A percentile compares a stretch with the other conserved stretches of the same genome.
Evolutionary conservation across 2,888 invertebrate species (phyloP).

Genomic region (Eutolmus rufibarbis): DNA sequence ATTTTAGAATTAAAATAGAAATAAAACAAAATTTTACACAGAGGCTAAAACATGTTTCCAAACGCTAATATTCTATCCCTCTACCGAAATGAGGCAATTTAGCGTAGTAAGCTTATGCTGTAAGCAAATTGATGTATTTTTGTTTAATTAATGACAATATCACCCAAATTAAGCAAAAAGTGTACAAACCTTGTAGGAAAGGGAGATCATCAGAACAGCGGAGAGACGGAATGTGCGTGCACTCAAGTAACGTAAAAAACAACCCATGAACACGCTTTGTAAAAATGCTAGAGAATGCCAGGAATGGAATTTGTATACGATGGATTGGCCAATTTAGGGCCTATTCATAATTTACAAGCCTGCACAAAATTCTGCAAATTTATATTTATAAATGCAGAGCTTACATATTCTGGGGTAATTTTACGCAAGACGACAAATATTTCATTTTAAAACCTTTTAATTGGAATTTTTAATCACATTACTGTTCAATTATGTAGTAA

Average conservation of each 20-base stretch:
- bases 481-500: not conserved
- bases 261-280: not conserved
- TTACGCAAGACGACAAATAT: not conserved
- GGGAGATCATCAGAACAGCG: slow-evolving; percentile 41
- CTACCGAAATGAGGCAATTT: not conserved
- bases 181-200: slow-evolving; percentile 52
- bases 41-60: not conserved
- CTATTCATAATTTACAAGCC: not conserved
- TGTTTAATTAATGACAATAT: slow-evolving; percentile 3
- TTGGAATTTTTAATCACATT: not conserved
- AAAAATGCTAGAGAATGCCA: not conserved
- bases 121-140: not conserved
- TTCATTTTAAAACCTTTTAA: too few species aligned
- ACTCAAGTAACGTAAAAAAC: not conserved
- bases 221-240: slow-evolving; percentile 51
- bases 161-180: slow-evolving; percentile 49
- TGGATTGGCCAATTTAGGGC: not conserved
- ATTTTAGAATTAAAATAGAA: not conserved
- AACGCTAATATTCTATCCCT: not conserved
- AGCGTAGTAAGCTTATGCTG: not conserved
- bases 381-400: not conserved
- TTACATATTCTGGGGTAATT: not conserved
- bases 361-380: not conserved
- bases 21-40: not conserved
- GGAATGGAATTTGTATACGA: not conserved